Base-by-base conservation (phyloP, 1,140 invertebrate genomes). In the Caenorhabditis briggsae region DNA sequence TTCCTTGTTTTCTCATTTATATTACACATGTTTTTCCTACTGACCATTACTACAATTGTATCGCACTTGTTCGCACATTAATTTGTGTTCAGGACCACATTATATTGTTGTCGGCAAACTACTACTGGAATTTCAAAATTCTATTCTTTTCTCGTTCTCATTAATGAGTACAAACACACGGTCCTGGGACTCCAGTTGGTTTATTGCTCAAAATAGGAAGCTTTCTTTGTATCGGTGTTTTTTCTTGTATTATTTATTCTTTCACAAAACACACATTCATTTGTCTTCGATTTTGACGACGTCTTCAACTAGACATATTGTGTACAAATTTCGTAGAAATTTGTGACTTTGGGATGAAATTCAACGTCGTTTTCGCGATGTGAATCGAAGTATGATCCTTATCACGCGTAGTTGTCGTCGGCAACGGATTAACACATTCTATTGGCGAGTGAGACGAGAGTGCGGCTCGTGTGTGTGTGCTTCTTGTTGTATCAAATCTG, bases 161-260 rank as follows among this genome's bases (percentile, higher is more conserved):
- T 78, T 78, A 78, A 50, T 46, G 46, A 78, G 70, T 78, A 78
- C 70, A 78, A 48, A 78, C 46, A 78, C 64, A 46, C 64, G 64
- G 11, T 70, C 8, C 5, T 2, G 33, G 20, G 14, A 0, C n/a
- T 59, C 56, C 33, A 33, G 33, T 33, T 33, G 0, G 20, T 64
- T 64, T 58, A 18, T n/a, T n/a, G 11, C 61, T 64, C n/a, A 9
- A 11, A 70, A 46, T 70, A 20, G 18, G 64, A 70, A 70, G 43
- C 64, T 41, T 70, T 70, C 64, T 70, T 78, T 78, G 43, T 50
- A 78, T 78, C 46, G 46, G 20, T 20, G 23, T 78, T 11, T 70
- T 46, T 33, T 12, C 33, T 14, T 78, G 23, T 50, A 50, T 50
- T 50, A 23, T 48, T 23, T 23, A 2, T 53, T n/a, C 53, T 78